These are phyloP conservation scores for Lemur catta DNA, from an alignment of 2,797 vertebrate species.

Conservation along the genomic window DNA sequence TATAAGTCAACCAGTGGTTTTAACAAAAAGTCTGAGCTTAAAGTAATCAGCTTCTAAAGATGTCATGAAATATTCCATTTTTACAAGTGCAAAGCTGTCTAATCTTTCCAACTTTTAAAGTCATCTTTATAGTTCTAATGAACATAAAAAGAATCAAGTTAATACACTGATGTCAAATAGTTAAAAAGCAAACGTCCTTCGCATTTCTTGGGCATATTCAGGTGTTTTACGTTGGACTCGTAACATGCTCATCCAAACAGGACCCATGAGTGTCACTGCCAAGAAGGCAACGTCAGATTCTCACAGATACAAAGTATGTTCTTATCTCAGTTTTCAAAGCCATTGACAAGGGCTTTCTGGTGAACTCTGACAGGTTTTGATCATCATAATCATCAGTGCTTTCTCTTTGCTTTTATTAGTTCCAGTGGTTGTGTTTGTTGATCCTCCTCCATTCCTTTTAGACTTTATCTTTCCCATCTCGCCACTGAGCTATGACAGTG, in stretches of 20 bases:
- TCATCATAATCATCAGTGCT: background rate
- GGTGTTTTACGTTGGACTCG: background rate
- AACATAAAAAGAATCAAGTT: constrained; percentile 67
- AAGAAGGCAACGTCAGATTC: background rate
- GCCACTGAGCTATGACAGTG: rapidly evolving
- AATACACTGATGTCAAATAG: constrained; percentile 70
- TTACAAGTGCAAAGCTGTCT: background rate
- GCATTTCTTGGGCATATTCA: constrained; percentile 64
- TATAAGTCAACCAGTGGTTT: background rate
- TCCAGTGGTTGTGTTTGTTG: background rate
- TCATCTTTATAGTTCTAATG: background rate
- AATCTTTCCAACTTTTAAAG: background rate
- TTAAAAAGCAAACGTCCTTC: constrained; percentile 65
- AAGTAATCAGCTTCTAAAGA: background rate
- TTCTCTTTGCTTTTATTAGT: background rate
- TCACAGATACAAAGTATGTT: background rate
- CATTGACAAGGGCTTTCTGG: background rate
- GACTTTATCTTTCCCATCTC: background rate
- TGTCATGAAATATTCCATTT: background rate
- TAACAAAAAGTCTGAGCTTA: background rate
- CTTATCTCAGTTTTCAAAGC: background rate
- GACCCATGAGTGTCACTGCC: background rate
- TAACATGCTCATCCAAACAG: background rate
- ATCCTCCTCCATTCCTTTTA: background rate
- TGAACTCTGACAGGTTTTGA: background rate